A percentile compares a stretch with the other conserved stretches of the same genome.
These are phyloP conservation scores for Proterorhinus semilunaris DNA, from an alignment of 2,113 vertebrate species.

Conservation along the genomic window DNA sequence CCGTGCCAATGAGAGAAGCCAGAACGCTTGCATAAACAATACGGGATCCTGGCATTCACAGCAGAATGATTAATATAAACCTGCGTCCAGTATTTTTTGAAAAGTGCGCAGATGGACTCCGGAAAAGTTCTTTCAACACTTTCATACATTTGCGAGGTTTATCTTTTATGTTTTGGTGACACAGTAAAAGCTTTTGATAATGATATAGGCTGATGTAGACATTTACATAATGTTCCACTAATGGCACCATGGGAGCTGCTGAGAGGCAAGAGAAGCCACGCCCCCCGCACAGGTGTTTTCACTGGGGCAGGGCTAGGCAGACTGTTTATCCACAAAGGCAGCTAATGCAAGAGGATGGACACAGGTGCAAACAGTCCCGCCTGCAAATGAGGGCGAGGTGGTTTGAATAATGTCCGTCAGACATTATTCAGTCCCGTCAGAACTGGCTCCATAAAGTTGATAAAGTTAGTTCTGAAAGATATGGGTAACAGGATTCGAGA, in stretches of 20 bases:
- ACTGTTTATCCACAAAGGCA: neutral
- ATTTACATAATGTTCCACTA: neutral
- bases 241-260: neutral
- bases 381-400: neutral
- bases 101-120: neutral
- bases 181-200: neutral
- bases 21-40: slow-evolving; percentile 13
- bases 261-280: neutral
- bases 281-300: slow-evolving; percentile 1
- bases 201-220: neutral
- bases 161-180: neutral
- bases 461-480: too few relatives aligned
- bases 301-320: neutral
- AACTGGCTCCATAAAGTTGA: neutral
- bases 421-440: too few relatives aligned
- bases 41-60: slow-evolving; percentile 6
- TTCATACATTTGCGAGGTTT: neutral
- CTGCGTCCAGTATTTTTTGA: slow-evolving; percentile 2
- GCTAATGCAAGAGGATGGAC: neutral
- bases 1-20: neutral
- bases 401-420: neutral
- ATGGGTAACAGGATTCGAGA: too few relatives aligned
- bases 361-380: neutral
- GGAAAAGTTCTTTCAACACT: neutral
- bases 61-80: slow-evolving; percentile 1